Evolutionary conservation across 2,888 invertebrate genomes (phyloP).

Genomic region (Saturnia pavonia): DNA sequence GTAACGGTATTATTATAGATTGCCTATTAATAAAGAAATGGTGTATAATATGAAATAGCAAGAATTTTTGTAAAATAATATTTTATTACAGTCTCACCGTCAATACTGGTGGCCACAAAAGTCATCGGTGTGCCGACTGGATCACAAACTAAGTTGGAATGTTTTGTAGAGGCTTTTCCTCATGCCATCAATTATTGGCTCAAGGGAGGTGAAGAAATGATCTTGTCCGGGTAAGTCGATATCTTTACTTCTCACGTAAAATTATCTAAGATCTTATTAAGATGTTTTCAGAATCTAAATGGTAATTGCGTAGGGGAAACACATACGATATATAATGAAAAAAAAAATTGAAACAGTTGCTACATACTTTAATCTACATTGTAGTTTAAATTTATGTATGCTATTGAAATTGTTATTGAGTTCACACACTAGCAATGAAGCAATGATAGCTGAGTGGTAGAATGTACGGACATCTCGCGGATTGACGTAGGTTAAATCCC

Average conservation of each 20-base stretch:
- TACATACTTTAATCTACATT: too few species aligned
- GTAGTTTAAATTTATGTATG: too few species aligned
- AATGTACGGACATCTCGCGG: too few species aligned
- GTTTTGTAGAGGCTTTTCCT: conserved; percentile 86
- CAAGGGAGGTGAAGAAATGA: conserved; percentile 83
- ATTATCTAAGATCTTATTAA: not conserved
- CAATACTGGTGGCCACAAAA: conserved; percentile 84
- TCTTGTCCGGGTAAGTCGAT: conserved; percentile 81
- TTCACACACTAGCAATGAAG: too few species aligned
- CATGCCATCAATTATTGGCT: conserved; percentile 87
- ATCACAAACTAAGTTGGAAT: conserved; percentile 83
- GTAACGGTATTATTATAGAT: too few species aligned
- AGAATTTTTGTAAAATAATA: not conserved
- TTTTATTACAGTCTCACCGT: conserved; percentile 83
- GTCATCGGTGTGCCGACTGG: conserved; percentile 85
- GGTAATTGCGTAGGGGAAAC: too few species aligned
- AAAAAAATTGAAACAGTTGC: too few species aligned
- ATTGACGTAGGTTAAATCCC: too few species aligned
- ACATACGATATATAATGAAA: too few species aligned
- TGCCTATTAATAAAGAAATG: not conserved
- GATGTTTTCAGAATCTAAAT: not conserved
- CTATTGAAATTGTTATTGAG: too few species aligned
- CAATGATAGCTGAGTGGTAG: too few species aligned
- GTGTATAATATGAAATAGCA: not conserved
- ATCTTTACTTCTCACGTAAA: not conserved